Base-by-base conservation (phyloP, 2,888 invertebrate species). In the Drosophila pseudotakahashii region DNA sequence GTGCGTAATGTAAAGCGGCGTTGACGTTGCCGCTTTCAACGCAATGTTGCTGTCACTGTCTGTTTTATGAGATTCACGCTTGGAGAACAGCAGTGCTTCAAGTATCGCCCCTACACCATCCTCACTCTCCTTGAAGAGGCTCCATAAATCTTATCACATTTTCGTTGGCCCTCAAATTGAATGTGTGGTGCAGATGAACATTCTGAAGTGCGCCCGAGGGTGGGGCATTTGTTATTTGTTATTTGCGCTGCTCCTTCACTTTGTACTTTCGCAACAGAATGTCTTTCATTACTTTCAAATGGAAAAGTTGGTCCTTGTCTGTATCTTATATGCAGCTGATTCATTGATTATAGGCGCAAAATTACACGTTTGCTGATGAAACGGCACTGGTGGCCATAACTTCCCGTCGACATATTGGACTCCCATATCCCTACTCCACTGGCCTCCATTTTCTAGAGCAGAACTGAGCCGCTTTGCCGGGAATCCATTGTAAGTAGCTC, bases 71-170 rank as follows among this genome's bases (percentile, higher is more conserved):
- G 69, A 69, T 69, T 58, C 68, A 68, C 44, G 68, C 58, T 66
- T 14, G 23, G 34, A 14, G 37, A 36, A 67, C 52, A 67, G 67
- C 63, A 62, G 54, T 47, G 37, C 44, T 44, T 61, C 11, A 11
- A 11, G 3, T 3, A 4, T 11, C 34, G 11, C 34, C 34, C 36
- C 26, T n/a, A 0, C 11, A 14, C 39, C 11, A 14, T 34, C 30
- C 50, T 0, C 11, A 14, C 39, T 19, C 50, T 34, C 53, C 50
- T 50, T 39, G 19, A 44, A 67, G 36, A 64, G 52, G 48, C 57
- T 39, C 51, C 76, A 76, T 80, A 80, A 85, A 85, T 79, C 80
- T 63, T 70, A 75, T 69, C 61, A 73, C 73, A 73, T 77, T 77
- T 66, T 69, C 52, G 66, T 58, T 50, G 55, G 63, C 77, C 37